phyloP scores from a whole-genome alignment of 2,888 invertebrate genomes.

The Lithophane semibrunnea region DNA sequence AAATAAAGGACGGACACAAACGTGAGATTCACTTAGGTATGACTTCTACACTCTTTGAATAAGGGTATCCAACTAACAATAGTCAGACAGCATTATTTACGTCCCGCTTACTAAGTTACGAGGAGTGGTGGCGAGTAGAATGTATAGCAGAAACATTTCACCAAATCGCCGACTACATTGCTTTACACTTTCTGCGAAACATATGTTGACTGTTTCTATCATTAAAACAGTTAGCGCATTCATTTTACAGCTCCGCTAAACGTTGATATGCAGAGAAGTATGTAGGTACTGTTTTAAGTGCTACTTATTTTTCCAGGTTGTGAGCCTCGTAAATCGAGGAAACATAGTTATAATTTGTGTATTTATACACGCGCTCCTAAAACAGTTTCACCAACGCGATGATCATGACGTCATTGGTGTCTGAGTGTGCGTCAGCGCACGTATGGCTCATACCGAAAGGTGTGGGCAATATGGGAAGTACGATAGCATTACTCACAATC shows the following conservation, averaged over 20 bases:
- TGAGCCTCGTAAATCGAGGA: slow-evolving; percentile 26
- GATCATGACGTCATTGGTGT: slow-evolving; percentile 54
- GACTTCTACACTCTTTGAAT: slow-evolving; percentile 60
- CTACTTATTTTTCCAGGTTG: slow-evolving; percentile 33
- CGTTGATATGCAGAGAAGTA: slow-evolving; percentile 1
- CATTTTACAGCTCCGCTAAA: slow-evolving; percentile 35
- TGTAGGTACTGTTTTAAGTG: slow-evolving; percentile 12
- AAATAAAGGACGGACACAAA: slow-evolving; percentile 7
- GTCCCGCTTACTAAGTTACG: slow-evolving; percentile 51
- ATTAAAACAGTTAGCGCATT: slow-evolving; percentile 34
- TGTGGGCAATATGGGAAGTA: slow-evolving; percentile 53
- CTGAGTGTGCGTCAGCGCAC: slow-evolving; percentile 44
- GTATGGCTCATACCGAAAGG: slow-evolving; percentile 46
- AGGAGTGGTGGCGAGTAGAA: slow-evolving; percentile 63
- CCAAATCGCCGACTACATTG: slow-evolving; percentile 31
- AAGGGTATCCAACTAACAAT: slow-evolving; percentile 65
- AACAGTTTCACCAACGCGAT: slow-evolving; percentile 52
- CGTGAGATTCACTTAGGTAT: slow-evolving; percentile 15
- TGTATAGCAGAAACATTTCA: slow-evolving; percentile 49
- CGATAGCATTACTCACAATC: slow-evolving; percentile 60
- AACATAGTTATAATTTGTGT: slow-evolving; percentile 48
- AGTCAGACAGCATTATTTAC: slow-evolving; percentile 52
- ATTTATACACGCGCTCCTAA: slow-evolving; percentile 43
- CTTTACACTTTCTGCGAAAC: slow-evolving; percentile 43
- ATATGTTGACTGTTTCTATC: slow-evolving; percentile 40